These are phyloP conservation scores for Meloidogyne exigua DNA, from an alignment of 1,140 invertebrate species.

Conservation along the genomic window DNA sequence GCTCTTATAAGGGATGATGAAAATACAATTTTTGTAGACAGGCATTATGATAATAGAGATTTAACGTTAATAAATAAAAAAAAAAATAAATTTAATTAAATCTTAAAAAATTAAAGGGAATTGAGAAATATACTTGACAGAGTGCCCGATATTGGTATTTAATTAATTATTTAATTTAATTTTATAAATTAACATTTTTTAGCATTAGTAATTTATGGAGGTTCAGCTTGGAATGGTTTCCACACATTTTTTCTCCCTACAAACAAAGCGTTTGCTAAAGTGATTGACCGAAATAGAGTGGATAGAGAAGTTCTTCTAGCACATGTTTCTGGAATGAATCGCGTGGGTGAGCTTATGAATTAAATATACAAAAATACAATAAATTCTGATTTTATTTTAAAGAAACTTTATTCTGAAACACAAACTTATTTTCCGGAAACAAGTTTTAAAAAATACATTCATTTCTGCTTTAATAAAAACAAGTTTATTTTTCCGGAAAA, in stretches of 20 bases:
- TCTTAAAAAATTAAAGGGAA: constrained; percentile 44
- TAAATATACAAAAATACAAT: neutral
- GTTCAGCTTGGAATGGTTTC: constrained; percentile 64
- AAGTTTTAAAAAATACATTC: too few relatives aligned
- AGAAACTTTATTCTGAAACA: too few relatives aligned
- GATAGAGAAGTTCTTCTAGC: constrained; percentile 62
- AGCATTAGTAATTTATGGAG: constrained; percentile 55
- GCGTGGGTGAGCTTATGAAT: neutral
- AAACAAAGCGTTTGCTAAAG: constrained; percentile 61
- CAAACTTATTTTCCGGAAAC: too few relatives aligned
- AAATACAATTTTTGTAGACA: constrained; percentile 54
- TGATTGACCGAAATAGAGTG: constrained; percentile 60
- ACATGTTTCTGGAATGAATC: constrained; percentile 61
- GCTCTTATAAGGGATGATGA: constrained; percentile 59
- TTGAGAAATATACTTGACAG: constrained; percentile 59
- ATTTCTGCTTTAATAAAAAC: too few relatives aligned
- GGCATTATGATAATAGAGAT: constrained; percentile 62
- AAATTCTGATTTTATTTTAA: too few relatives aligned
- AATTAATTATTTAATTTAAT: too few relatives aligned
- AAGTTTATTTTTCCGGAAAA: too few relatives aligned
- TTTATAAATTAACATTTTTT: neutral
- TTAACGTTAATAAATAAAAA: constrained; percentile 41
- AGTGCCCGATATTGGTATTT: constrained; percentile 58
- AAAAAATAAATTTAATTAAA: neutral
- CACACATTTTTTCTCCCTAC: constrained; percentile 62